A percentile compares a stretch with the other conserved stretches of the same genome.
These are phyloP conservation scores for Drosophila picticornis DNA, from an alignment of 2,888 invertebrate genomes.

Conservation along the genomic window DNA sequence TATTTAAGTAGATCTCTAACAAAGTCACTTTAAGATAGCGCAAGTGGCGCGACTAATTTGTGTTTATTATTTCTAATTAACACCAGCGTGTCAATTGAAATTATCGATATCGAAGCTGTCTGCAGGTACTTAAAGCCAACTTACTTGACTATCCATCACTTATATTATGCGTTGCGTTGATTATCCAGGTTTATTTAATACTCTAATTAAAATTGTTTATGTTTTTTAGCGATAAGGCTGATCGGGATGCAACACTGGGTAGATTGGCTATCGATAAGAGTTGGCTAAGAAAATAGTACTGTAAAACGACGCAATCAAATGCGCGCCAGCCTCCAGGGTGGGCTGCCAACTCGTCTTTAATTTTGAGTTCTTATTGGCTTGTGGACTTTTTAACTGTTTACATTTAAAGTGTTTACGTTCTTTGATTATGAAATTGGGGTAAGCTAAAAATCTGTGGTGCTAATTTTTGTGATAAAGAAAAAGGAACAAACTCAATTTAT, in stretches of 20 bases:
- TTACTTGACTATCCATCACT: slow-evolving; percentile 84
- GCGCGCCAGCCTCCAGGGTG: slow-evolving; percentile 3
- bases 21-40: slow-evolving; percentile 64
- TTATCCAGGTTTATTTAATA: slow-evolving; percentile 42
- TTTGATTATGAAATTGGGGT: neutral
- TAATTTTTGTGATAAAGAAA: neutral
- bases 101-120: neutral
- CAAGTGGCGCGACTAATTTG: slow-evolving; percentile 47
- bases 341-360: slow-evolving; percentile 26
- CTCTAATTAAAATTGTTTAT: slow-evolving; percentile 50
- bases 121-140: slow-evolving; percentile 13
- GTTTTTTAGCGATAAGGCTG: slow-evolving; percentile 32
- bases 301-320: neutral
- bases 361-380: neutral
- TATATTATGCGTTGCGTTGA: slow-evolving; percentile 39
- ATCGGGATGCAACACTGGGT: slow-evolving; percentile 24
- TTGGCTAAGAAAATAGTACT: slow-evolving; percentile 7
- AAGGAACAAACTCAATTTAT: neutral
- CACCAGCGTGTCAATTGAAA: neutral
- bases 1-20: slow-evolving; percentile 55
- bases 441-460: neutral
- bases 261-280: neutral
- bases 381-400: slow-evolving; percentile 11
- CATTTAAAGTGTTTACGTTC: slow-evolving; percentile 8
- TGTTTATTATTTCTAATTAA: slow-evolving; percentile 35